Conservation (phyloP, 2,113 vertebrate genomes). For the Odontesthes bonariensis region DNA sequence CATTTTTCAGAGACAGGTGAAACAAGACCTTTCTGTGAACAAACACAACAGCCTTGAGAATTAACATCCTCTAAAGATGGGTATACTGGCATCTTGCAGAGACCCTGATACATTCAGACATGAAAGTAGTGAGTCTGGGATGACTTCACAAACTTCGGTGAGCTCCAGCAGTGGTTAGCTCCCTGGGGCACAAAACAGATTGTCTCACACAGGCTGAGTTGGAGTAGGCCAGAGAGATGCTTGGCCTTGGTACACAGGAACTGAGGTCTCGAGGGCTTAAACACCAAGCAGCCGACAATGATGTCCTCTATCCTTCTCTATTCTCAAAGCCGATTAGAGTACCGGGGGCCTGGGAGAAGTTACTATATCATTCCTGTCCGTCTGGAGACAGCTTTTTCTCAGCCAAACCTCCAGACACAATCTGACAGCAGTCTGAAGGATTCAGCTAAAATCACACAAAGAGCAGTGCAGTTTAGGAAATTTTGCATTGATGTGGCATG, state of each 20-base stretch:
- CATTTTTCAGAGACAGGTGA: constrained; percentile 18
- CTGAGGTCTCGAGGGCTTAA: constrained; percentile 65
- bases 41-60: constrained; percentile 34
- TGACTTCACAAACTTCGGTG: constrained; percentile 70
- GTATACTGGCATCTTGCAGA: constrained; percentile 34
- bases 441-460: constrained; percentile 32
- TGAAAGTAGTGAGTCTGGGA: constrained; percentile 60
- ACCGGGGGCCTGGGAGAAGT: constrained; percentile 56
- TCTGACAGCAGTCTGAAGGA: constrained; percentile 46
- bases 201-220: constrained; percentile 63
- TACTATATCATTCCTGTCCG: constrained; percentile 68
- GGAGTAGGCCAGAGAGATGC: constrained; percentile 60
- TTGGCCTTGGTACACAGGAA: constrained; percentile 75
- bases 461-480: constrained; percentile 37
- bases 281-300: constrained; percentile 65
- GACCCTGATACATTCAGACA: constrained; percentile 55
- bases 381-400: constrained; percentile 64
- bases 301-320: constrained; percentile 63
- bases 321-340: constrained; percentile 75
- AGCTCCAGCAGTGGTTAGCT: constrained; percentile 49
- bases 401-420: constrained; percentile 61
- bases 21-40: constrained; percentile 35
- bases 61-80: constrained; percentile 17
- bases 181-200: constrained; percentile 56
- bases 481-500: constrained; percentile 29